Conservation (phyloP, 2,888 invertebrate genomes). For the Prosapia bicincta region DNA sequence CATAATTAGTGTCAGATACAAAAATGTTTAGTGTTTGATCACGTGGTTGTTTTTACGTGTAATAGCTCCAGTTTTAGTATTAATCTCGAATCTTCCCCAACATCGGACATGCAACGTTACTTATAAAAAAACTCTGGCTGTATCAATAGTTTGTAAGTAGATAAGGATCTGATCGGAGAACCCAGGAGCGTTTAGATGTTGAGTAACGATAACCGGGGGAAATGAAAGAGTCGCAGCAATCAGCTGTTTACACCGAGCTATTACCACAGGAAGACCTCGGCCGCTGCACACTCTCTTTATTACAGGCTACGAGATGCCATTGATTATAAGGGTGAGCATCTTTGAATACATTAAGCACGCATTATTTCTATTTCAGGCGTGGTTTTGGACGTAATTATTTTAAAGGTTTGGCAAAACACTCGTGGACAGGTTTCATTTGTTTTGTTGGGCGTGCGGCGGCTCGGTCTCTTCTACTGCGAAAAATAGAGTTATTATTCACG, state of each 20-base stretch:
- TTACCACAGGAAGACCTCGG: slow-evolving; percentile 13
- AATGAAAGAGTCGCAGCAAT: background rate
- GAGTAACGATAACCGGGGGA: background rate
- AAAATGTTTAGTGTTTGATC: too few relatives aligned
- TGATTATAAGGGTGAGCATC: background rate
- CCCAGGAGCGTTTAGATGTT: background rate
- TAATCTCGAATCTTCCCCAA: too few relatives aligned
- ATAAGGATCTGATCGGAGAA: background rate
- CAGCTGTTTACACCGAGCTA: slow-evolving; percentile 11
- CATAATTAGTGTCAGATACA: too few relatives aligned
- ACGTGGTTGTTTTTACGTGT: too few relatives aligned
- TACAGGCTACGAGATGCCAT: background rate
- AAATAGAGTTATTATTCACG: too few relatives aligned
- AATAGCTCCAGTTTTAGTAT: too few relatives aligned
- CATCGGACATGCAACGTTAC: too few relatives aligned
- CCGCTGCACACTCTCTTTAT: background rate
- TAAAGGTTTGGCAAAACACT: background rate
- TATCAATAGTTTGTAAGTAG: background rate
- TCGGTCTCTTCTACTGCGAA: too few relatives aligned
- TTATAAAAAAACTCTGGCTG: too few relatives aligned
- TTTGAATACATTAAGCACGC: background rate
- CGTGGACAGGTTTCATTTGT: too few relatives aligned
- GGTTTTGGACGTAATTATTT: background rate
- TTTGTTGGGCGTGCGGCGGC: too few relatives aligned
- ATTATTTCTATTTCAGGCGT: background rate